Base-by-base conservation (phyloP, 2,888 invertebrate species). In the Eurois occulta region DNA sequence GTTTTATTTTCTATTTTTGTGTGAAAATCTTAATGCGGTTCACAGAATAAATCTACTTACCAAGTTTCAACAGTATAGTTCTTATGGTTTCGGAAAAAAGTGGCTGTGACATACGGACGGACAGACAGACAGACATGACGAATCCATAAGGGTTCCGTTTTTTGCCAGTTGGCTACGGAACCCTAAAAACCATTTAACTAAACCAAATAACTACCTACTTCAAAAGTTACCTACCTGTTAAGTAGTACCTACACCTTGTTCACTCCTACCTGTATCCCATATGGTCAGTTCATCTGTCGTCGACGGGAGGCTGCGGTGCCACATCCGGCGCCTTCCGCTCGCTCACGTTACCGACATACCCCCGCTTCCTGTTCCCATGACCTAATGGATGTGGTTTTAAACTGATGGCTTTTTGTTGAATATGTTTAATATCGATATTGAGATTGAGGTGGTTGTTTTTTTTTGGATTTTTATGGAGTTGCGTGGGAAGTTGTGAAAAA, bases 281-380 rank as follows among this genome's bases (percentile, higher is more conserved):
- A 75, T 62, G 78, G 77, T 80, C 84, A 80, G 74, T 72, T 81
- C 67, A 65, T 55, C 72, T 35, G 72, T 32, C 24, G 24, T 5
- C 6, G 85, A 0, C 46, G 79, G 89, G 92, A 92, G 92, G 92
- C 94, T 95, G 95, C 90, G 95, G 95, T 91, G 89, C 87, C 82
- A 86, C 93, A 91, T 95, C 95, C 95, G 93, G 89, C 66, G 80
- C 80, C 89, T 93, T 95, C 95, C 95, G 94, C 89, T 52, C 90
- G 89, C 91, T 94, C 93, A 89, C 84, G 87, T 94, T 94, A 91
- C 93, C 86, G 88, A 88, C 69, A 81, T 65, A 43, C 86, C 88
- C 89, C 81, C 83, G 88, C 90, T 90, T 91, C 90, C 91, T 77
- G 91, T 94, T 95, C 95, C 92, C 95, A 94, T 93, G 93, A 91